Percentiles rank a stretch among this genome's conserved stretches.
Evolutionary conservation across 2,888 invertebrate genomes (phyloP).

Genomic region (Phengaris arion): DNA sequence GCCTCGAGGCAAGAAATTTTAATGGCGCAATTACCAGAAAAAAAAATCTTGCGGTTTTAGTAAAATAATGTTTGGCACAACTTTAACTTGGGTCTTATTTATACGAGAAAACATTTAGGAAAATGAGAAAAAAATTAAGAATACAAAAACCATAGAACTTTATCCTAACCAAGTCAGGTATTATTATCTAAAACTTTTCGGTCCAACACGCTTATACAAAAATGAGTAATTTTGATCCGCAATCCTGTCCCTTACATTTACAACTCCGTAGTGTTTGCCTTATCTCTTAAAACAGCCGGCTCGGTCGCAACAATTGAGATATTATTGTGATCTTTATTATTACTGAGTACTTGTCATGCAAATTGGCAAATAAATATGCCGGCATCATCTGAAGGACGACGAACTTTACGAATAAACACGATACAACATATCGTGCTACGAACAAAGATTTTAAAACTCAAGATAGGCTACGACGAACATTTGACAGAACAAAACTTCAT

Average conservation of each 20-base stretch:
- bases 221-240: slow-evolving; percentile 7
- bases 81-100: no score
- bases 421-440: not conserved
- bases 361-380: slow-evolving; percentile 18
- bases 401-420: not conserved
- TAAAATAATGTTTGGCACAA: no score
- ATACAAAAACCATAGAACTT: not conserved
- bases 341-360: not conserved
- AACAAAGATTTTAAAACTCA: not conserved
- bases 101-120: not conserved
- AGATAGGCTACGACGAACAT: no score
- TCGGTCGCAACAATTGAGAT: slow-evolving; percentile 20
- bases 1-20: not conserved
- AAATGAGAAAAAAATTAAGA: not conserved
- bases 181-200: not conserved
- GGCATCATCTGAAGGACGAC: not conserved
- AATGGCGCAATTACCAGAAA: not conserved
- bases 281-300: slow-evolving; percentile 22
- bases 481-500: no score
- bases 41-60: no score
- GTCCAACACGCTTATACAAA: not conserved
- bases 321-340: slow-evolving; percentile 22
- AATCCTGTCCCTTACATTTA: not conserved
- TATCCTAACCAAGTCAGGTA: slow-evolving; percentile 5
- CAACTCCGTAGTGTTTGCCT: slow-evolving; percentile 5